These are phyloP conservation scores for Grantiella picta DNA, from an alignment of 2,113 vertebrate genomes.

Conservation along the genomic window DNA sequence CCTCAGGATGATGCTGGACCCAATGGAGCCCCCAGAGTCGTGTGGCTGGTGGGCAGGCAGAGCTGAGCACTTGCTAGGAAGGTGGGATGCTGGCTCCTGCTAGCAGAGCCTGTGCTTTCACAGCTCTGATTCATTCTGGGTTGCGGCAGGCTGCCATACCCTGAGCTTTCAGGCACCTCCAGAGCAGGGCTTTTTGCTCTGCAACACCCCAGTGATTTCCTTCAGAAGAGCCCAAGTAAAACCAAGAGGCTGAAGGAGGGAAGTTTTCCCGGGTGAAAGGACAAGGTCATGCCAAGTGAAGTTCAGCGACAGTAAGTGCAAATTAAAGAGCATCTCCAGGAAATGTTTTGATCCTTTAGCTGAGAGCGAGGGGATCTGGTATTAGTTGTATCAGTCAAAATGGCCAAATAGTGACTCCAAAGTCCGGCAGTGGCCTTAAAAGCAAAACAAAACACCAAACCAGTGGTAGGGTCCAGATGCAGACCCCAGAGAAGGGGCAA, in stretches of 20 bases:
- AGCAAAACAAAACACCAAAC: not conserved
- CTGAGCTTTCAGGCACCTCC: not conserved
- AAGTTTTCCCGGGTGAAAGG: not conserved
- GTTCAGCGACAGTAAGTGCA: not conserved
- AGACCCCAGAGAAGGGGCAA: not conserved
- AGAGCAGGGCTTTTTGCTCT: not conserved
- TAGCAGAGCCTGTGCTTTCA: not conserved
- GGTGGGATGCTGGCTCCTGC: not conserved
- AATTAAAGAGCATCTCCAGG: not conserved
- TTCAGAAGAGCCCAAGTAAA: not conserved
- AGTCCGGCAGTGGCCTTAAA: not conserved
- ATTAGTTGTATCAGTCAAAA: not conserved
- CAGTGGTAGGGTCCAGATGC: not conserved
- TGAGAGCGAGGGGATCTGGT: not conserved
- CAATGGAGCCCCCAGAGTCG: not conserved
- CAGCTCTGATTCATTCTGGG: conserved; percentile 32
- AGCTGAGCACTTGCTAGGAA: not conserved
- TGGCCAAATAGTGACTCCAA: not conserved
- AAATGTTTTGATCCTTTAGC: not conserved
- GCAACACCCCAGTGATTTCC: fast-evolving
- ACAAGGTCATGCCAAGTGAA: not conserved
- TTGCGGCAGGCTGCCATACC: not conserved
- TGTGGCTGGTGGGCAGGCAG: not conserved
- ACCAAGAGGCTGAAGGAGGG: not conserved
- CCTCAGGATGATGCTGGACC: not conserved